Percentiles rank a stretch among this genome's conserved stretches.
Evolutionary conservation across 1,140 invertebrate species (phyloP).

Genomic region (Monomorium pharaonis): DNA sequence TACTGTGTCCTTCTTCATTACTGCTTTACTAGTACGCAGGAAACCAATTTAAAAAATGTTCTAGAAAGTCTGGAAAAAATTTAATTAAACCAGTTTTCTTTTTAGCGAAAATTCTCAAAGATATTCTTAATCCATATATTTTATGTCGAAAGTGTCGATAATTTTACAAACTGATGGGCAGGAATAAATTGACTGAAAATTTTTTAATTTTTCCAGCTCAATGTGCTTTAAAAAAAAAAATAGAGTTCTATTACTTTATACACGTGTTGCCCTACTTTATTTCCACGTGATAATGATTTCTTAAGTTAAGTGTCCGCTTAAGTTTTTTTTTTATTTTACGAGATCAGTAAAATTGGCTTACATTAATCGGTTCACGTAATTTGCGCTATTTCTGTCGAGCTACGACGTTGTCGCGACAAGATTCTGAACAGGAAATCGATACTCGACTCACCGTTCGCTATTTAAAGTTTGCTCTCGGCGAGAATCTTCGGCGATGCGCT

Average conservation of each 20-base stretch:
- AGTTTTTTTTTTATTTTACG: background rate
- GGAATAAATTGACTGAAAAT: background rate
- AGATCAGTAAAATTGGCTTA: background rate
- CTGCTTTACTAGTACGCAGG: background rate
- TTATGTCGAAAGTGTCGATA: background rate
- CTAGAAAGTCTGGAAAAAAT: background rate
- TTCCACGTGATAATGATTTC: background rate
- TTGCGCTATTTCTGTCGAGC: conserved; percentile 24
- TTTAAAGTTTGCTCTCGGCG: conserved; percentile 38
- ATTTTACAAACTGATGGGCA: background rate
- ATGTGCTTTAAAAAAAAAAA: background rate
- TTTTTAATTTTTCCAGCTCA: background rate
- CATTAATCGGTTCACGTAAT: conserved; percentile 28
- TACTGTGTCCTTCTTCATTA: background rate
- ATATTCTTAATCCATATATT: background rate
- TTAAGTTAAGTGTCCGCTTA: too few species aligned
- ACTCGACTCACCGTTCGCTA: conserved; percentile 33
- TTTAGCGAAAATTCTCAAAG: background rate
- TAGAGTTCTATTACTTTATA: background rate
- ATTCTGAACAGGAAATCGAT: conserved; percentile 43
- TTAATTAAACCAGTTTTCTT: background rate
- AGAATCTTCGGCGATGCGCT: conserved; percentile 34
- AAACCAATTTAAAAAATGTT: background rate
- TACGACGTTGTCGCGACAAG: conserved; percentile 23
- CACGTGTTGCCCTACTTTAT: background rate